Percentiles rank a stretch among this genome's conserved stretches.
Conservation (phyloP, 2,888 invertebrate genomes). For the Eretmocerus hayati region DNA sequence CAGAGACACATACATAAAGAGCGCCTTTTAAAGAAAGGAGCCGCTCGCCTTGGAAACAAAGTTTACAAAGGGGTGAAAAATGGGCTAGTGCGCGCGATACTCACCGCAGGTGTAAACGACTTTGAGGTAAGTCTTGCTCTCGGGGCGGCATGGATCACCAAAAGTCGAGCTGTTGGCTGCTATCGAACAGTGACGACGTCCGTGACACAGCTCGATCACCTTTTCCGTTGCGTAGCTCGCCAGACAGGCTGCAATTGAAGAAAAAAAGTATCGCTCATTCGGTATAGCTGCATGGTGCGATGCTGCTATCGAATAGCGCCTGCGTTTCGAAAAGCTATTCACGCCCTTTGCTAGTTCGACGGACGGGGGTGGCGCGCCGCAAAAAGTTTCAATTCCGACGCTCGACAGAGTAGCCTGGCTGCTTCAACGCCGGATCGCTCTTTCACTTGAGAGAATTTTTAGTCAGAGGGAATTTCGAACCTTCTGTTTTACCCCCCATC, state of each 20-base stretch:
- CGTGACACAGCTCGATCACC: conserved; percentile 80
- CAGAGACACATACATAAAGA: not conserved
- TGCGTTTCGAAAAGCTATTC: too few relatives aligned
- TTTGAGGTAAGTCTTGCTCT: conserved; percentile 76
- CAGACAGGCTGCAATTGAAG: conserved; percentile 73
- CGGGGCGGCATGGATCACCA: conserved; percentile 72
- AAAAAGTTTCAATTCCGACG: too few relatives aligned
- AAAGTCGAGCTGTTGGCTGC: conserved; percentile 77
- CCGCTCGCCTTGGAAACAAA: not conserved
- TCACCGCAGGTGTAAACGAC: conserved; percentile 84
- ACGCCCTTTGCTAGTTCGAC: too few relatives aligned
- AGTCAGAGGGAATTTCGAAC: too few relatives aligned
- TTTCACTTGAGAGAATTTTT: too few relatives aligned
- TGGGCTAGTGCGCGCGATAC: conserved; percentile 31
- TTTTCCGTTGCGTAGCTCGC: conserved; percentile 87
- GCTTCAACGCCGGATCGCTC: too few relatives aligned
- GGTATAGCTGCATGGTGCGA: too few relatives aligned
- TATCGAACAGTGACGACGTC: conserved; percentile 70
- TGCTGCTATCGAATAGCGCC: too few relatives aligned
- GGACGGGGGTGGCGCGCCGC: too few relatives aligned
- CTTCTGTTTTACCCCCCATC: too few relatives aligned
- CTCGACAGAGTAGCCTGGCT: too few relatives aligned
- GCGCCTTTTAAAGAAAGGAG: not conserved
- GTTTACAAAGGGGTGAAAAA: not conserved
- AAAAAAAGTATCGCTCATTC: too few relatives aligned